Base-by-base conservation (phyloP, 1,140 invertebrate genomes). In the Copidosoma floridanum region DNA sequence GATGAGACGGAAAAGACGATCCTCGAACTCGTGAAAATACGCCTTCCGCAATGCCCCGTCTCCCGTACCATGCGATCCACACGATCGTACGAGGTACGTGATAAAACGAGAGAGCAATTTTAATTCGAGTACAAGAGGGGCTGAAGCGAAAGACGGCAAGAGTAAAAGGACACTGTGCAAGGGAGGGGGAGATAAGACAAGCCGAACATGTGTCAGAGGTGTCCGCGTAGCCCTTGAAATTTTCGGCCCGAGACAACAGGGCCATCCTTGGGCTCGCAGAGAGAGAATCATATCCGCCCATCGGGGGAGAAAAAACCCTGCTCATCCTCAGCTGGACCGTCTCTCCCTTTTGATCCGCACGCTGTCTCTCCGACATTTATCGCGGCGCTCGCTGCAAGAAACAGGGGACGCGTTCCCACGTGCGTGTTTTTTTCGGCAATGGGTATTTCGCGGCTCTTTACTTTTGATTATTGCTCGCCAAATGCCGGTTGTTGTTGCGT, bases 141-240 rank as follows among this genome's bases (percentile, higher is more conserved):
- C n/a, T n/a, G n/a, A n/a, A n/a, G n/a, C n/a, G n/a, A n/a, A n/a
- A n/a, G n/a, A n/a, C n/a, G n/a, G n/a, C n/a, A n/a, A n/a, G n/a
- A n/a, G n/a, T n/a, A n/a, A n/a, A n/a, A n/a, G n/a, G n/a, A n/a
- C n/a, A n/a, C n/a, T n/a, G n/a, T n/a, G n/a, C n/a, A n/a, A n/a
- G 12, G 21, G 27, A 20, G 16, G 40, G n/a, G 26, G 12, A 3
- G 40, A 35, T 26, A 21, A 21, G 12, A 5, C 6, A 35, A 35
- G 12, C 12, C 32, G n/a, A 68, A 76, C 75, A 75, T 71, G 57
- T 75, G 73, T 74, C 68, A 68, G 29, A 74, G 69, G 68, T 75
- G 74, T 75, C 67, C 64, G 63, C 64, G 70, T 51, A 50, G 12
- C n/a, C 29, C 29, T 37, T 37, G 27, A 37, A 37, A 37, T 29